Base-by-base conservation (phyloP, 30 jellyfish, hydroid and myxozoan species). In the Haliclystus octoradiatus region DNA sequence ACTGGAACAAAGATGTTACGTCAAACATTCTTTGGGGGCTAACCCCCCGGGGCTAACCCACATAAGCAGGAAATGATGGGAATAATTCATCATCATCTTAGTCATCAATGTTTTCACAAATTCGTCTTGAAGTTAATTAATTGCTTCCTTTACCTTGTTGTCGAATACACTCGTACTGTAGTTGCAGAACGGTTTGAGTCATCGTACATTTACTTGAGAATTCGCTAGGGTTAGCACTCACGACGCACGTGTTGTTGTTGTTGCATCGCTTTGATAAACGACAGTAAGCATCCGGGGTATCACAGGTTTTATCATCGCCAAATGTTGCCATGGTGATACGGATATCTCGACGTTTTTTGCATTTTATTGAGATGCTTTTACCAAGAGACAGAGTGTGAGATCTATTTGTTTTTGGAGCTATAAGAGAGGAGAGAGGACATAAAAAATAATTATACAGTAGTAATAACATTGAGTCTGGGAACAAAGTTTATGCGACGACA, bases 211-310 rank as follows among this genome's bases (percentile, higher is more conserved):
- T 70, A 34, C 93, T 80, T 31, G 70, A 80, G 1, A 80, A 57
- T 31, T 66, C 63, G 13, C 50, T 26, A 24, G 57, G 78, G 26
- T 46, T 67, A 0, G 85, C 93, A 3, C 31, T 29, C 24, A 80
- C 31, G n/a, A 68, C 63, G 52, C 93, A 80, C 34, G 81, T 31
- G 67, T 72, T 66, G 34, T 80, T 80, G 24, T 83, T 83, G 40
- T 80, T 80, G 66, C 93, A 80, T 27, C 65, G 50, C 63, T 72
- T 84, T 15, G 85, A 71, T 15, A 72, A 57, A 5, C 65, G 80
- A 33, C 93, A 80, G 50, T 80, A 83, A 26, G 93, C 93, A 60
- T 80, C 84, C 34, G 85, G 85, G 1, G 93, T 80, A 26, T 78
- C 65, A 66, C 93, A 80, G 57, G 9, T 40, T 27, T 46, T 52